Evolutionary conservation across 2,888 invertebrate species (phyloP).

Genomic region (Scaptomyza caliginosa): DNA sequence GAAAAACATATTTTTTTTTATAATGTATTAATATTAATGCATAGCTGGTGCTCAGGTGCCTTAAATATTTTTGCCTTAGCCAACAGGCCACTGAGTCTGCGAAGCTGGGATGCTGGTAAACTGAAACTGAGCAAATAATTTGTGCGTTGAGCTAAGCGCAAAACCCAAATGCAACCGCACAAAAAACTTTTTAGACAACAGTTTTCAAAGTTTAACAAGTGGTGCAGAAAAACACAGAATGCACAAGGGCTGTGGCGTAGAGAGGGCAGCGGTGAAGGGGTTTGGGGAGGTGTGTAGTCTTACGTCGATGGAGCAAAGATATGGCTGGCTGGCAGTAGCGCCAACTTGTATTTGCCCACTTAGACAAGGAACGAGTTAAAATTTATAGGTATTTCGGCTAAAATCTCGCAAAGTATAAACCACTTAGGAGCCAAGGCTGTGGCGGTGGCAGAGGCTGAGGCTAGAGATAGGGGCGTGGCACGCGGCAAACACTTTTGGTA

Average conservation of each 20-base stretch:
- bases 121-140: slow-evolving; percentile 64
- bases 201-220: slow-evolving; percentile 74
- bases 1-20: slow-evolving; percentile 14
- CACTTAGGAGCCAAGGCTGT: slow-evolving; percentile 52
- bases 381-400: slow-evolving; percentile 77
- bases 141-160: slow-evolving; percentile 71
- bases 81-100: slow-evolving; percentile 1
- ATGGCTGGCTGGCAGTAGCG: slow-evolving; percentile 32
- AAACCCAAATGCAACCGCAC: slow-evolving; percentile 62
- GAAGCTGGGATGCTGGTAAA: neutral
- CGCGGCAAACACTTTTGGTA: slow-evolving; percentile 45
- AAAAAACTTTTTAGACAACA: slow-evolving; percentile 74
- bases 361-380: slow-evolving; percentile 72
- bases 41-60: slow-evolving; percentile 16
- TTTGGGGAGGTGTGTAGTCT: neutral
- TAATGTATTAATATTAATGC: slow-evolving; percentile 52
- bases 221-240: slow-evolving; percentile 46
- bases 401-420: slow-evolving; percentile 76
- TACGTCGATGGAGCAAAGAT: slow-evolving; percentile 42
- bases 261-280: neutral
- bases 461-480: slow-evolving; percentile 16
- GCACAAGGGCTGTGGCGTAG: slow-evolving; percentile 9
- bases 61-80: slow-evolving; percentile 41
- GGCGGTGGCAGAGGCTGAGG: neutral
- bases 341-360: slow-evolving; percentile 71